phyloP scores from a whole-genome alignment of 1,140 invertebrate genomes.

The Ephestia elutella region DNA sequence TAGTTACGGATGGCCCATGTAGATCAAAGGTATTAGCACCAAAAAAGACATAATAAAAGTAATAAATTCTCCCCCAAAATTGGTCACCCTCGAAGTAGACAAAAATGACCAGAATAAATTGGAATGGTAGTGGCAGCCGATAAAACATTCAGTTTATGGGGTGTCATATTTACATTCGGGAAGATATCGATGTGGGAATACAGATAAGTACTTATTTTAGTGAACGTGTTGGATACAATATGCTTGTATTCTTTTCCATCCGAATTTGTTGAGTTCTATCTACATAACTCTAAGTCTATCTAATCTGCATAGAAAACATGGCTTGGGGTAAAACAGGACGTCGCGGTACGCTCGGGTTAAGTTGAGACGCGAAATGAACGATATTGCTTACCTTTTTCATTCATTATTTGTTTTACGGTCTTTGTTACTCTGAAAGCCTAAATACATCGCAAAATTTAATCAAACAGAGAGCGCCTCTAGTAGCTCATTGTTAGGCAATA shows the following conservation, averaged over 20 bases:
- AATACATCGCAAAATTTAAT: slow-evolving; percentile 32
- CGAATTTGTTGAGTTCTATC: slow-evolving; percentile 9
- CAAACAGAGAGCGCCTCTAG: slow-evolving; percentile 42
- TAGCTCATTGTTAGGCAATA: slow-evolving; percentile 54
- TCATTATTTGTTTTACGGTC: slow-evolving; percentile 18
- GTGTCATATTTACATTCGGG: slow-evolving; percentile 72
- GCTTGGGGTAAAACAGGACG: slow-evolving; percentile 28
- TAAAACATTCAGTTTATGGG: slow-evolving; percentile 72
- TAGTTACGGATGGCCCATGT: slow-evolving; percentile 8
- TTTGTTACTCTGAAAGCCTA: neutral
- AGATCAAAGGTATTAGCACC: slow-evolving; percentile 38
- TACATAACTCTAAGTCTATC: slow-evolving; percentile 11
- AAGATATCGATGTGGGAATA: slow-evolving; percentile 59
- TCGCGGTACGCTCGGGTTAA: neutral
- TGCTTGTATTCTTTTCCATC: slow-evolving; percentile 32
- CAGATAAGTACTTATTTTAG: slow-evolving; percentile 48
- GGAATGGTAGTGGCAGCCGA: slow-evolving; percentile 64
- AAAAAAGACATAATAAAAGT: slow-evolving; percentile 53
- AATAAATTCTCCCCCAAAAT: slow-evolving; percentile 67
- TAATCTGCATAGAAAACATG: slow-evolving; percentile 12
- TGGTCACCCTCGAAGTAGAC: slow-evolving; percentile 66
- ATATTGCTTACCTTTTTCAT: slow-evolving; percentile 17
- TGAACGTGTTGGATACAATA: slow-evolving; percentile 41
- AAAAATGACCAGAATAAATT: slow-evolving; percentile 74
- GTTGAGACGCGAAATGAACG: slow-evolving; percentile 15